Percentiles rank a stretch among this genome's conserved stretches.
Evolutionary conservation across 1,140 invertebrate species (phyloP).

Genomic region (Lepidurus packardi): DNA sequence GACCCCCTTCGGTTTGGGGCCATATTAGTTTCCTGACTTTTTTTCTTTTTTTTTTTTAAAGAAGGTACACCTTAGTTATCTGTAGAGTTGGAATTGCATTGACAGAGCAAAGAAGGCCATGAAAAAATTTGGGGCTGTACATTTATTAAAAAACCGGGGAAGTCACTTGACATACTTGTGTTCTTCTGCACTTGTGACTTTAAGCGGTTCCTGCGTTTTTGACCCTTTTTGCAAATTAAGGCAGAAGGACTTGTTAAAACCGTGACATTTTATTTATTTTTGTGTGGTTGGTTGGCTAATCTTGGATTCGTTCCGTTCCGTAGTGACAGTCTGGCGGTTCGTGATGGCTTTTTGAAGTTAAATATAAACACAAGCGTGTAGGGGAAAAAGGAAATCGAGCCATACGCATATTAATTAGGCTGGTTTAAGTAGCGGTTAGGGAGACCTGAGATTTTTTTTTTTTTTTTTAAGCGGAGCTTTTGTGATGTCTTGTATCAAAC

Average conservation of each 20-base stretch:
- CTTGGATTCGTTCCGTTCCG: constrained; percentile 12
- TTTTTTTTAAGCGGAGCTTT: too few relatives aligned
- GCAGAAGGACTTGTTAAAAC: too few relatives aligned
- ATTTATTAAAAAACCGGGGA: too few relatives aligned
- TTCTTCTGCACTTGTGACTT: too few relatives aligned
- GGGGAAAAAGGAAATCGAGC: not conserved
- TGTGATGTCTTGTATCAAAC: not conserved
- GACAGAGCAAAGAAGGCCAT: too few relatives aligned
- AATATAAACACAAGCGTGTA: not conserved
- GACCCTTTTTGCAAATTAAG: too few relatives aligned
- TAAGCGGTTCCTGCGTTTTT: too few relatives aligned
- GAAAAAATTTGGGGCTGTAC: too few relatives aligned
- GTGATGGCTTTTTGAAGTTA: not conserved
- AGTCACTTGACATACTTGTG: too few relatives aligned
- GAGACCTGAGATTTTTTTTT: not conserved
- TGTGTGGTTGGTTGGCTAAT: not conserved
- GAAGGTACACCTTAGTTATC: too few relatives aligned
- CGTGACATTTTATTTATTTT: not conserved
- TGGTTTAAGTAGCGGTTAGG: not conserved
- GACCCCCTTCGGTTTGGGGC: not conserved
- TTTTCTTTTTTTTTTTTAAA: not conserved
- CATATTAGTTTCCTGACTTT: constrained; percentile 5
- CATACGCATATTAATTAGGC: not conserved
- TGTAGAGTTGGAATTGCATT: too few relatives aligned
- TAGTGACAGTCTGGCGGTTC: not conserved